These are phyloP conservation scores for Balearica regulorum DNA, from an alignment of 2,797 vertebrate genomes.

Conservation along the genomic window DNA sequence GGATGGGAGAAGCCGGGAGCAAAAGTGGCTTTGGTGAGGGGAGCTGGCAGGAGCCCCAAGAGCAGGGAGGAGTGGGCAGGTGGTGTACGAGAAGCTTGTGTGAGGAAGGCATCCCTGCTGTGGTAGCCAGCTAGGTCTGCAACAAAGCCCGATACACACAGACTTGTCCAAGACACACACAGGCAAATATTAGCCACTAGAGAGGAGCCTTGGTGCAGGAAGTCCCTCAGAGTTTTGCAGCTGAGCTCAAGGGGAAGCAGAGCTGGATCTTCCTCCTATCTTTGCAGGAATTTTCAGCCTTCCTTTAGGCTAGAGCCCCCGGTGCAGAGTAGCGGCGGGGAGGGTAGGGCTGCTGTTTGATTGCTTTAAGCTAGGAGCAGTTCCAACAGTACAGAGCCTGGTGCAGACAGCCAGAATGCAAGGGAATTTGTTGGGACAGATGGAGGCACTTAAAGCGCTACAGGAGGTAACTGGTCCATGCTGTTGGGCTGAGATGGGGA, in stretches of 20 bases:
- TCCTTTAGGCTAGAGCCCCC: not conserved
- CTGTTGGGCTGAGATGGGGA: not conserved
- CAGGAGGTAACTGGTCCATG: not conserved
- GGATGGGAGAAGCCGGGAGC: not conserved
- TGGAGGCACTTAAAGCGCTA: not conserved
- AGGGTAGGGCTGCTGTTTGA: not conserved
- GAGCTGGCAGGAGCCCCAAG: not conserved
- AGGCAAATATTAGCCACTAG: not conserved
- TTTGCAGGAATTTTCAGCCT: not conserved
- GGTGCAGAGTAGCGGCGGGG: accelerated
- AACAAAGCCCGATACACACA: not conserved
- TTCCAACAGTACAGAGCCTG: not conserved
- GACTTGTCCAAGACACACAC: not conserved
- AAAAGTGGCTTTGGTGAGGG: not conserved
- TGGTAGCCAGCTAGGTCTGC: not conserved
- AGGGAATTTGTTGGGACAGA: not conserved
- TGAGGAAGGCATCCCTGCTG: not conserved
- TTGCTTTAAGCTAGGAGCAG: not conserved
- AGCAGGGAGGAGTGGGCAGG: not conserved
- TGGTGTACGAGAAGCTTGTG: not conserved
- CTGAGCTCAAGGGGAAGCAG: not conserved
- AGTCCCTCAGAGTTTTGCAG: not conserved
- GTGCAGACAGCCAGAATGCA: not conserved
- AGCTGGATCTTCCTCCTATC: not conserved
- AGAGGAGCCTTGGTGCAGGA: not conserved